These are phyloP conservation scores for Ophion slaviceki DNA, from an alignment of 2,888 invertebrate species.

Conservation along the genomic window DNA sequence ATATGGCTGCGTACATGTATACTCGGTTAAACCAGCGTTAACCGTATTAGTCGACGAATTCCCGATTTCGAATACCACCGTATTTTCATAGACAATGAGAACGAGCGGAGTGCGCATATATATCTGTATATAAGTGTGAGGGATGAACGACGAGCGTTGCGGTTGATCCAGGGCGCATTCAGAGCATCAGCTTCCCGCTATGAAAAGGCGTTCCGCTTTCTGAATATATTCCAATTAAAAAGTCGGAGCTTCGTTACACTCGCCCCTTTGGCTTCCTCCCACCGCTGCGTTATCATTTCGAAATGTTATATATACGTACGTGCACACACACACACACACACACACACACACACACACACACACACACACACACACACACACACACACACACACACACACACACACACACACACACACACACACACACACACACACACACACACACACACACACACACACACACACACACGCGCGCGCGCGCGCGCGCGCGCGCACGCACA, in stretches of 20 bases:
- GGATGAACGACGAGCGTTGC: conserved; percentile 68
- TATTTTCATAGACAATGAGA: conserved; percentile 21
- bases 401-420: conserved; percentile 8
- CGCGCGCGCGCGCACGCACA: no score
- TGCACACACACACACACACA: conserved; percentile 19
- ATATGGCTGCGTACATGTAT: conserved; percentile 49
- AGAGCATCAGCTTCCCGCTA: conserved; percentile 79
- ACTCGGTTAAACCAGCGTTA: not conserved
- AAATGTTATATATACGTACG: conserved; percentile 44
- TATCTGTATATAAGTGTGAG: conserved; percentile 32
- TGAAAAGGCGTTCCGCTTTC: conserved; percentile 83
- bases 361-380: not conserved
- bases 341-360: conserved; percentile 2
- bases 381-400: conserved; percentile 7
- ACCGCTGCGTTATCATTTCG: conserved; percentile 64
- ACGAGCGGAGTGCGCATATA: conserved; percentile 4
- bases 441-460: conserved; percentile 7
- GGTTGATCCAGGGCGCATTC: conserved; percentile 80
- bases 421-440: not conserved
- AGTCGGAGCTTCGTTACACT: conserved; percentile 83
- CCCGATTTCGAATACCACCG: not conserved
- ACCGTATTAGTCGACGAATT: no score
- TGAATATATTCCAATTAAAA: conserved; percentile 84
- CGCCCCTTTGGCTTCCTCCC: conserved; percentile 74
- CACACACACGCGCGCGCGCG: no score